These are phyloP conservation scores for Mastomys natalensis DNA, from an alignment of 2,113 vertebrate species.

Conservation along the genomic window DNA sequence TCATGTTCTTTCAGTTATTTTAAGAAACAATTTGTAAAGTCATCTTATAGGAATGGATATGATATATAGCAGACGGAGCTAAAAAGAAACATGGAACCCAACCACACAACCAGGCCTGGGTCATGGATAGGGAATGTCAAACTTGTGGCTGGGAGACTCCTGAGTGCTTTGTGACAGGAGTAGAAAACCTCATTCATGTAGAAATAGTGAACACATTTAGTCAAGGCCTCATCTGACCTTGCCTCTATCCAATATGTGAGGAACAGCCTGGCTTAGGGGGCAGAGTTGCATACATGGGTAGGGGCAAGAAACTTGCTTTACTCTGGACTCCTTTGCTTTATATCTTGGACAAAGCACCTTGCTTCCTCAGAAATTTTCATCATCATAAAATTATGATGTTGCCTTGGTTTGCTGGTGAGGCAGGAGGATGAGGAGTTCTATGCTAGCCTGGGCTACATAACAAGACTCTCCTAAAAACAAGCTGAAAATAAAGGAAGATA, in stretches of 20 bases:
- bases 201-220: slow-evolving; percentile 45
- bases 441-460: background rate
- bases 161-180: background rate
- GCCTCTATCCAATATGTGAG: slow-evolving; percentile 1
- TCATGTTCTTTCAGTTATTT: slow-evolving; percentile 6
- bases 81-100: slow-evolving; percentile 22
- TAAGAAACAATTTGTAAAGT: slow-evolving; percentile 55
- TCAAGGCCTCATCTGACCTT: slow-evolving; percentile 29
- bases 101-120: slow-evolving; percentile 7
- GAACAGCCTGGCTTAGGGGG: background rate
- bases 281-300: rapidly evolving
- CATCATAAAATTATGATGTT: slow-evolving; percentile 24
- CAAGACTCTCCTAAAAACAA: background rate
- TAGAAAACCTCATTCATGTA: slow-evolving; percentile 63
- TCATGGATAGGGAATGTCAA: slow-evolving; percentile 15
- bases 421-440: background rate
- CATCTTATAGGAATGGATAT: slow-evolving; percentile 51
- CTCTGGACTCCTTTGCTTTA: too few species aligned
- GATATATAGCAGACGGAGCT: background rate
- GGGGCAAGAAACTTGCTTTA: background rate
- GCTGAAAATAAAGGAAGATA: background rate
- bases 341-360: background rate
- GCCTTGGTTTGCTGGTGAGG: background rate
- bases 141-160: background rate
- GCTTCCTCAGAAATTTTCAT: background rate